phyloP scores from a whole-genome alignment of 2,113 vertebrate genomes.

The Plotosus lineatus region DNA sequence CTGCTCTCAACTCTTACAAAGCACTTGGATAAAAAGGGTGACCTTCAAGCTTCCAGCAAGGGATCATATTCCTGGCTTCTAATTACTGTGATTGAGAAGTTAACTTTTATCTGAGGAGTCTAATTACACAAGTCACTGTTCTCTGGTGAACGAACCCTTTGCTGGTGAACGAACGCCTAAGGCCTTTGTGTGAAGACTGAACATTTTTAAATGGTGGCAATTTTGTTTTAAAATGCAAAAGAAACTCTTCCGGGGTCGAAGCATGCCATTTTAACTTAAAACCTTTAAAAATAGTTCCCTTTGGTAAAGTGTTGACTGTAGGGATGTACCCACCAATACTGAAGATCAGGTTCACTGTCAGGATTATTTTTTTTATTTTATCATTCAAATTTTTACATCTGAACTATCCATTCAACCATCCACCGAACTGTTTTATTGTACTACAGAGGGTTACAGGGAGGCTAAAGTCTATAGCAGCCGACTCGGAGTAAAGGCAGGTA shows the following conservation, averaged over 20 bases:
- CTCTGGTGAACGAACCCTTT: conserved; percentile 42
- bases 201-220: neutral
- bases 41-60: conserved; percentile 36
- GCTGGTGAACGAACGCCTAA: conserved; percentile 20
- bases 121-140: conserved; percentile 45
- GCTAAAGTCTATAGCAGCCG: too few species aligned
- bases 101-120: conserved; percentile 44
- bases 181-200: neutral
- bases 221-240: neutral
- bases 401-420: too few species aligned
- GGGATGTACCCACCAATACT: neutral
- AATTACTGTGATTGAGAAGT: conserved; percentile 50
- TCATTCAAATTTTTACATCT: neutral
- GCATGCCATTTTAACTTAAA: neutral
- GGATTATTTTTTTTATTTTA: neutral
- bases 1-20: neutral
- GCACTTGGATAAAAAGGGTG: conserved; percentile 28
- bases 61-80: conserved; percentile 46
- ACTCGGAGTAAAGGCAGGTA: too few species aligned
- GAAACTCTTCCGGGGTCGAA: neutral
- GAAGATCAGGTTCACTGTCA: too few species aligned
- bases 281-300: neutral
- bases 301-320: neutral
- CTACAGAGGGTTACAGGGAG: too few species aligned
- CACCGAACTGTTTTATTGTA: too few species aligned